These are phyloP conservation scores for Bombylius major DNA, from an alignment of 2,888 invertebrate species.

Conservation along the genomic window DNA sequence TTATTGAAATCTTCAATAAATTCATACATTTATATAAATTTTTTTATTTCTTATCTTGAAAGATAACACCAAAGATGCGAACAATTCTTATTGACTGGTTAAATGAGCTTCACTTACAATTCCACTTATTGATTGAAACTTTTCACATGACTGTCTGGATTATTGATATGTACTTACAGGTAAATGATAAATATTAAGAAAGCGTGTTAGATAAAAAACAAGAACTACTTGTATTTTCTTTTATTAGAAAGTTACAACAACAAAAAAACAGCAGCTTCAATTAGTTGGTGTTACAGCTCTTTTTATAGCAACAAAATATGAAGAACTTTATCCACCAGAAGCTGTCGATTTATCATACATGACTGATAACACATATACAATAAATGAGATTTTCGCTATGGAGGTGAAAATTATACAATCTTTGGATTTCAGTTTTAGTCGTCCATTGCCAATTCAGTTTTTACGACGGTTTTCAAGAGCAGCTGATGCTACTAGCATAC, in stretches of 20 bases:
- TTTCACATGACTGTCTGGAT: conserved; percentile 78
- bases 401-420: conserved; percentile 64
- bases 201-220: not conserved
- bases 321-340: conserved; percentile 84
- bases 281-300: conserved; percentile 81
- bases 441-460: conserved; percentile 81
- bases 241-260: conserved; percentile 45
- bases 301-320: conserved; percentile 87
- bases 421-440: conserved; percentile 68
- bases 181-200: conserved; percentile 7
- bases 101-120: conserved; percentile 79
- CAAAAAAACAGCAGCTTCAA: conserved; percentile 62
- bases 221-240: conserved; percentile 14
- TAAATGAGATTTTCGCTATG: conserved; percentile 65
- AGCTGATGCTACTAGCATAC: not conserved
- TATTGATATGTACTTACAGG: conserved; percentile 70
- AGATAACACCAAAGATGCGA: conserved; percentile 75
- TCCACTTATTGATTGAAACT: conserved; percentile 75
- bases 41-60: conserved; percentile 9
- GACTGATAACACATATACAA: conserved; percentile 75
- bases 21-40: not conserved
- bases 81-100: conserved; percentile 87
- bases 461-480: conserved; percentile 55
- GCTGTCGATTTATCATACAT: conserved; percentile 82
- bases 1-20: not conserved